Base-by-base conservation (phyloP, 2,888 invertebrate genomes). In the Hedychridium roseum region DNA sequence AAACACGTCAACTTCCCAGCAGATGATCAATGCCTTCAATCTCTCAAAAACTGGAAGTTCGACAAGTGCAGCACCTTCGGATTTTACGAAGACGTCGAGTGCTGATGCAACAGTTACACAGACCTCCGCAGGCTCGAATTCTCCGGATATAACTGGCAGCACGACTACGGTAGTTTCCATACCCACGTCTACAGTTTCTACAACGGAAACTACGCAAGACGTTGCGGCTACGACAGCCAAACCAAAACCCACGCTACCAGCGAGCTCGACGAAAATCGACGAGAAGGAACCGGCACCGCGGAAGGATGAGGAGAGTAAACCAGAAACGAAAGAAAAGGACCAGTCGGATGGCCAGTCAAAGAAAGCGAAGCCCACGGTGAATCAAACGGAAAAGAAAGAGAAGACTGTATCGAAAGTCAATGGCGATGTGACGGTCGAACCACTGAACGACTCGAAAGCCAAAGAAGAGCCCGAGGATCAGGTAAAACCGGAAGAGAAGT, bases 11-110 rank as follows among this genome's bases (percentile, higher is more conserved):
- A 43, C 41, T 11, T 44, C 43, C 1, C 65, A 68, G 32, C 59
- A 60, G n/a, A 62, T 66, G 17, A 43, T 52, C 17, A 71, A 61
- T 17, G 66, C 61, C 20, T 74, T 68, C 35, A 71, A 74, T 54
- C 50, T 74, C 2, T 70, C 70, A 7, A 71, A 67, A 39, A 60
- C 60, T 9, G 65, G 59, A 15, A 52, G 21, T 12, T 44, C 50
- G 6, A 7, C 7, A 15, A 32, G 16, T 15, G 6, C 21, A 6
- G 14, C 31, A 1, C 16, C 49, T 14, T 31, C 31, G 3, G 40
- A 49, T 11, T 17, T 34, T 11, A 6, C 26, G 3, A 49, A 57
- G 27, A 46, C 46, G 12, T 12, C 36, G 16, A 36, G 32, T 2
- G 5, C 39, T 4, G 31, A 34, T 9, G 11, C 50, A 43, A 16